Evolutionary conservation across 2,113 vertebrate genomes (phyloP), one percentile per base, ranked within the genome.

Genomic region (Neomonachus schauinslandi): DNA sequence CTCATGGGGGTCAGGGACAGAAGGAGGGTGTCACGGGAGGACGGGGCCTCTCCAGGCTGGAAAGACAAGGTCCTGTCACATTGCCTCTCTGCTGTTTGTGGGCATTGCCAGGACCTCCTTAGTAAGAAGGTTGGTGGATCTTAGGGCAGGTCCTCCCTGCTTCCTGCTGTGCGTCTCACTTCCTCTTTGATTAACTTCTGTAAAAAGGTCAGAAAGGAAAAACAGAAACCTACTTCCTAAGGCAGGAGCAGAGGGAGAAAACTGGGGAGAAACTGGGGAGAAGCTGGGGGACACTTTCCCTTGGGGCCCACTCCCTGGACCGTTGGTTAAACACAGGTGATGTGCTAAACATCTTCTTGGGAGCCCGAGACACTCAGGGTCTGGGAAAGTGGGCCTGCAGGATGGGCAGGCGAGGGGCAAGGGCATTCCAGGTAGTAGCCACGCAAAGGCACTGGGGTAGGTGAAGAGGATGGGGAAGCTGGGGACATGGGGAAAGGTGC

Each of bases 181-280:
- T 96, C 87, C 93, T 72, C 65, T 91, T 89, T 63, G 33, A n/a
- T 1, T 21, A 80, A 71, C 9, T 81, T 63, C 57, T 63, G 46
- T 63, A 55, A 84, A 94, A 59, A 42, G 33, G 16, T 61, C 72
- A 89, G 46, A 82, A 94, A 57, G 46, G 26, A 92, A 63, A 63
- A 46, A 46, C 1, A 19, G 39, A 88, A 59, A 49, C 12, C 55
- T 18, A 4, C 18, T 67, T 90, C 12, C 55, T n/a, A 61, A 42
- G 5, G 80, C 46, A 53, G 69, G 51, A 24, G 12, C n/a, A 16
- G 19, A 19, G 55, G 76, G 46, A 59, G 65, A 59, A 24, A 33
- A 33, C 39, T 11, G 10, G 57, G 42, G 85, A 72, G 24, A n/a
- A 63, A 22, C 3, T 28, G 19, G 57, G 13, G 8, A 55, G 21